Evolutionary conservation across 2,888 invertebrate genomes (phyloP), one percentile per base, ranked within the genome.

Genomic region (Cheilosia urbana): DNA sequence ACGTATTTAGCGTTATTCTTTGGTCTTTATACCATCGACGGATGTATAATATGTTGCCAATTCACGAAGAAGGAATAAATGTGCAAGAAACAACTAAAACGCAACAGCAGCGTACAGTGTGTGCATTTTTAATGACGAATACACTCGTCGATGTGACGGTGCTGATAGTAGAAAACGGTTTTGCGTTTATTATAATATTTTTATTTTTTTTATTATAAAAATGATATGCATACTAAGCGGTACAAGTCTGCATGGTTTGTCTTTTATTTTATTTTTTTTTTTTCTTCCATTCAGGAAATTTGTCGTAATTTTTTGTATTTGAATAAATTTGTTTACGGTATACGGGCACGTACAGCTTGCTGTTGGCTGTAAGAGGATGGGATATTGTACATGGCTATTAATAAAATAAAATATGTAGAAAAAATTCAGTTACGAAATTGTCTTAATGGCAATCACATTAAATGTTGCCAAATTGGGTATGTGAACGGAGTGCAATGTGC

Each of bases 141-240:
- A 71, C 58, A 55, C 62, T 58, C 60, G 73, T 71, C 62, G 80
- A 63, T 75, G 71, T 60, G 82, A 78, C 65, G 71, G 53, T 71
- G 71, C 66, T 60, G 76, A 80, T 85, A 76, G 84, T 80, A 76
- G 66, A 85, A 84, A 85, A 85, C 84, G 76, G 84, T 85, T 85
- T 71, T 65, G 60, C 21, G 42, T 65, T 66, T 57, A 42, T 45
- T 60, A 58, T 27, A 7, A 17, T 47, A 6, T 7, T 6, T 6
- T 34, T 57, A 30, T 34, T 37, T 58, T 19, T 37, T 57, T 58
- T 55, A 42, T 21, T 27, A 58, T 40, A 58, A 57, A 65, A 85
- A 80, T 76, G 84, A 80, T 76, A 65, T 85, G 84, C 75, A 85
- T 85, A 80, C 84, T 80, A 85, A 85, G 80, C 80, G 76, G 34